These are phyloP conservation scores for Lamellibrachia satsuma DNA, from an alignment of 2,888 invertebrate genomes.

Conservation along the genomic window DNA sequence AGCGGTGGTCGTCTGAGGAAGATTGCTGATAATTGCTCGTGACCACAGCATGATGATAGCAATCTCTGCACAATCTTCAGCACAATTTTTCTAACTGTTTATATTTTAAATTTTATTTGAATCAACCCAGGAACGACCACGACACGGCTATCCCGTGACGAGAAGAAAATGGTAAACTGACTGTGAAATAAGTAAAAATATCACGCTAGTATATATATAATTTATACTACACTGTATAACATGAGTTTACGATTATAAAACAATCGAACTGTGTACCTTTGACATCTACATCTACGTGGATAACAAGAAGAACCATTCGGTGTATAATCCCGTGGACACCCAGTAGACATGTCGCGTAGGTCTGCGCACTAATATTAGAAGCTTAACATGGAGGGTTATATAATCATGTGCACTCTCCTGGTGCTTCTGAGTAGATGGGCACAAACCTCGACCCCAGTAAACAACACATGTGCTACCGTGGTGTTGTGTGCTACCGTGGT, in stretches of 20 bases:
- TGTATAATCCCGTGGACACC: too few species aligned
- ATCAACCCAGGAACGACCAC: not conserved
- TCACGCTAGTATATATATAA: too few species aligned
- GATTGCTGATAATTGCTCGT: not conserved
- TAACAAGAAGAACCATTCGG: too few species aligned
- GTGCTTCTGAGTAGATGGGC: not conserved
- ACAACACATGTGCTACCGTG: not conserved
- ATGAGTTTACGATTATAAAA: too few species aligned
- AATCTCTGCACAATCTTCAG: not conserved
- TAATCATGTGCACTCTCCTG: not conserved
- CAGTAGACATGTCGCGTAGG: too few species aligned
- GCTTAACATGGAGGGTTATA: not conserved
- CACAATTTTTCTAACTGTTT: not conserved
- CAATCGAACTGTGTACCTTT: too few species aligned
- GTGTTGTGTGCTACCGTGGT: not conserved
- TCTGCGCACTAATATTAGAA: not conserved
- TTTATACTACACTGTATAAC: too few species aligned
- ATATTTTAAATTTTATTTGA: not conserved
- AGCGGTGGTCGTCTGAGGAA: too few species aligned
- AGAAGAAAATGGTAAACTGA: not conserved
- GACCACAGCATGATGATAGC: not conserved
- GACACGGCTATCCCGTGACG: not conserved
- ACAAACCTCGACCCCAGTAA: not conserved
- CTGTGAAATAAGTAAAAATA: too few species aligned
- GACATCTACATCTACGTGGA: too few species aligned